These are phyloP conservation scores for Corapipo altera DNA, from an alignment of 2,113 vertebrate species.

Conservation along the genomic window DNA sequence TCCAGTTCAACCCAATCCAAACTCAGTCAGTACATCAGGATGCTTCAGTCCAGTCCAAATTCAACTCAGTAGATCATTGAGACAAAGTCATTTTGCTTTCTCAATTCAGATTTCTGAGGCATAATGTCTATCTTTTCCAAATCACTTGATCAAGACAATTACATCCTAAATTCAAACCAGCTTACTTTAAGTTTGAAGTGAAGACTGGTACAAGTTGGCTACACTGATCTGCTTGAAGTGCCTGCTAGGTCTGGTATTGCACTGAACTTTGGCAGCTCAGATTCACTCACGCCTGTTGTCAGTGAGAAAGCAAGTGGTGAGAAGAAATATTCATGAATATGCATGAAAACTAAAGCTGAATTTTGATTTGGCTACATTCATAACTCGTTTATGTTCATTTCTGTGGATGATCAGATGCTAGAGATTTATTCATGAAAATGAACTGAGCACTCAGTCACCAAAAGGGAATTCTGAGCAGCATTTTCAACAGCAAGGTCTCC, in stretches of 20 bases:
- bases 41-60: neutral
- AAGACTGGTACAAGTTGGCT: neutral
- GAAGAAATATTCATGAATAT: conserved; percentile 1
- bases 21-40: neutral
- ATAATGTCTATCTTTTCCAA: neutral
- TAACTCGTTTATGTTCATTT: conserved; percentile 37
- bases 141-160: neutral
- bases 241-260: neutral
- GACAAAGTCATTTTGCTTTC: neutral
- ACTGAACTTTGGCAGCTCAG: neutral
- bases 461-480: conserved; percentile 20
- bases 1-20: neutral
- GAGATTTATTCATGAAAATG: conserved; percentile 19
- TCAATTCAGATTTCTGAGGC: neutral
- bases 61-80: neutral
- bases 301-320: neutral
- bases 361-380: conserved; percentile 48
- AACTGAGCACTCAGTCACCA: conserved; percentile 1
- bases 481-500: neutral
- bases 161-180: neutral
- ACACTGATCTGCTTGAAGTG: neutral
- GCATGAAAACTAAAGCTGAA: neutral
- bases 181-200: neutral
- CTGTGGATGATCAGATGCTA: conserved; percentile 8
- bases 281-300: neutral